phyloP scores from a whole-genome alignment of 2,888 invertebrate species.

The Amaurobius ferox region DNA sequence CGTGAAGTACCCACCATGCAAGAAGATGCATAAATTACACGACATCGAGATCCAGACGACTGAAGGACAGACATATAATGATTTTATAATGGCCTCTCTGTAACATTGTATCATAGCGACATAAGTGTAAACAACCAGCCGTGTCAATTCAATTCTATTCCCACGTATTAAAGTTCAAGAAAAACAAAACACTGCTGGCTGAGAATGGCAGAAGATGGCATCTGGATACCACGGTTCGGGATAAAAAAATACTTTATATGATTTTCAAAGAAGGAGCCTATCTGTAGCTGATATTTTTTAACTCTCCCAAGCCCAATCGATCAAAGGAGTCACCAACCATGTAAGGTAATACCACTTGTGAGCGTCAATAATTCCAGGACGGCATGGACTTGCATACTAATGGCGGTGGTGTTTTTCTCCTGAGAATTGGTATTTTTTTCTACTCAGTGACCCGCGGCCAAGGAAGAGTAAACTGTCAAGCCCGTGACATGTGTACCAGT shows the following conservation, averaged over 20 bases:
- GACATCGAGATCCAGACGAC: no score
- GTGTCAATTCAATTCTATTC: not conserved
- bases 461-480: slow-evolving; percentile 13
- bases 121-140: not conserved
- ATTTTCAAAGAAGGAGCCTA: not conserved
- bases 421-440: not conserved
- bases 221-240: not conserved
- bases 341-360: slow-evolving; percentile 6
- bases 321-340: slow-evolving; percentile 18
- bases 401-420: not conserved
- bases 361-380: not conserved
- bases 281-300: not conserved
- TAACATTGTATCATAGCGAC: no score
- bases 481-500: slow-evolving; percentile 27
- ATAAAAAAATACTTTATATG: not conserved
- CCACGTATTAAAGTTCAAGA: not conserved
- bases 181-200: not conserved
- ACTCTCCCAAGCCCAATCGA: slow-evolving; percentile 3
- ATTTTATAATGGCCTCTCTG: no score
- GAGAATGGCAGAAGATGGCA: not conserved
- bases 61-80: no score
- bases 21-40: no score
- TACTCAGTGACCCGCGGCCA: slow-evolving; percentile 34
- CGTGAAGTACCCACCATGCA: no score
- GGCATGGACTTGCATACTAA: slow-evolving; percentile 5